A percentile compares a stretch with the other conserved stretches of the same genome.
phyloP scores from a whole-genome alignment of 2,113 vertebrate genomes.

The Tetraodon nigroviridis region DNA sequence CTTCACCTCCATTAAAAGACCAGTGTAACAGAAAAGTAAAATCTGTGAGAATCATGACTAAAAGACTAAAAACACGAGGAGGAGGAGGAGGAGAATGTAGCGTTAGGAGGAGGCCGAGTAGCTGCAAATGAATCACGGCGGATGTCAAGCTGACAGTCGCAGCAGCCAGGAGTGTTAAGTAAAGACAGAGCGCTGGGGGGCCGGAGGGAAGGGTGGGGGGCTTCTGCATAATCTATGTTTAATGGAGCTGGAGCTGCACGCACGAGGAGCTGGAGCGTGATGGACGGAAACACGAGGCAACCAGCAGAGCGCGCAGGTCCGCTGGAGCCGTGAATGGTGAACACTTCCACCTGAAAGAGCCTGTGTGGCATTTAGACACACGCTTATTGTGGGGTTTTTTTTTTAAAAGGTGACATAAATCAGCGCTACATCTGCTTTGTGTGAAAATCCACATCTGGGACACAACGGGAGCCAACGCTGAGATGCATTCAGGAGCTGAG shows the following conservation, averaged over 20 bases:
- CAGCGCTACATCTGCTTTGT: too few relatives aligned
- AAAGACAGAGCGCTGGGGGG: conserved; percentile 10
- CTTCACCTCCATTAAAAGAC: not conserved
- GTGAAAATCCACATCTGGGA: too few relatives aligned
- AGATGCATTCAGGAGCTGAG: too few relatives aligned
- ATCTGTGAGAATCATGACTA: too few relatives aligned
- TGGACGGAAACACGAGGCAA: not conserved
- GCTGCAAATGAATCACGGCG: conserved; percentile 31
- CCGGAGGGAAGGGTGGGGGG: conserved; percentile 1
- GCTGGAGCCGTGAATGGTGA: not conserved
- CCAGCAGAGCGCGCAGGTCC: not conserved
- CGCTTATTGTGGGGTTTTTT: too few relatives aligned
- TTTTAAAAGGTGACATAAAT: too few relatives aligned
- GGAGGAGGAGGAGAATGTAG: not conserved
- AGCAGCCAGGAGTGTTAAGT: conserved; percentile 2
- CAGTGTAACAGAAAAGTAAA: not conserved
- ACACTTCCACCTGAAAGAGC: not conserved
- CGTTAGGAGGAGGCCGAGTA: not conserved
- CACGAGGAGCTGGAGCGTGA: not conserved
- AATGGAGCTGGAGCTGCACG: conserved; percentile 8
- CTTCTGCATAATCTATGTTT: not conserved
- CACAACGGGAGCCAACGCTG: too few relatives aligned
- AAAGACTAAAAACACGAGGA: not conserved
- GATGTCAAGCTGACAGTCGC: conserved; percentile 13
- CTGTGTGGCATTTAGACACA: too few relatives aligned